Conservation (phyloP, 2,113 vertebrate species). For the Limnothrissa miodon region DNA sequence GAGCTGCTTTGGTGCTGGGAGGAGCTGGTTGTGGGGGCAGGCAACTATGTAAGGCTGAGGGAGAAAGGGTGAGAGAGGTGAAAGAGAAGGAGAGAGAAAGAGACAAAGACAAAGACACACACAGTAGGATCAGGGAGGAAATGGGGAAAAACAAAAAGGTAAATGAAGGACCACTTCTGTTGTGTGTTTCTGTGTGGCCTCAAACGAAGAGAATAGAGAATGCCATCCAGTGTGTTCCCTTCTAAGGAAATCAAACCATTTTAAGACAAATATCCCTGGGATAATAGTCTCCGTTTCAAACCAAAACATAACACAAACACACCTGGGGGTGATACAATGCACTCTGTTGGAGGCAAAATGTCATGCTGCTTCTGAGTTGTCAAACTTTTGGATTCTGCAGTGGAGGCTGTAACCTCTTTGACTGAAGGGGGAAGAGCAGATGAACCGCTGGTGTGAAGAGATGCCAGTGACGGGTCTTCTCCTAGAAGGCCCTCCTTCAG, state of each 20-base stretch:
- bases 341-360: constrained; percentile 49
- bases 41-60: constrained; percentile 47
- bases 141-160: not conserved
- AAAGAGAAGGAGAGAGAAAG: too few species aligned
- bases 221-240: not conserved
- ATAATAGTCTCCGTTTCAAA: not conserved
- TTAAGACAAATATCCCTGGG: not conserved
- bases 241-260: not conserved
- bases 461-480: constrained; percentile 21
- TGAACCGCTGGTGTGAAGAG: not conserved
- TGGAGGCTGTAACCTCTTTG: not conserved
- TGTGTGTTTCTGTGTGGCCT: not conserved
- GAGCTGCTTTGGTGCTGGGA: constrained; percentile 49
- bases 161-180: not conserved
- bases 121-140: not conserved
- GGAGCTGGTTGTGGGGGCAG: constrained; percentile 52
- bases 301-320: not conserved
- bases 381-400: constrained; percentile 29
- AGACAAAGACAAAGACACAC: too few species aligned
- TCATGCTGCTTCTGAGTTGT: constrained; percentile 34
- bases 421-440: not conserved
- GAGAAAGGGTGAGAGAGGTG: not conserved
- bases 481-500: not conserved
- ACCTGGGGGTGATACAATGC: constrained; percentile 61
- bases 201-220: not conserved